These are phyloP conservation scores for Cossypha heuglini DNA, from an alignment of 2,797 vertebrate species.

Conservation along the genomic window DNA sequence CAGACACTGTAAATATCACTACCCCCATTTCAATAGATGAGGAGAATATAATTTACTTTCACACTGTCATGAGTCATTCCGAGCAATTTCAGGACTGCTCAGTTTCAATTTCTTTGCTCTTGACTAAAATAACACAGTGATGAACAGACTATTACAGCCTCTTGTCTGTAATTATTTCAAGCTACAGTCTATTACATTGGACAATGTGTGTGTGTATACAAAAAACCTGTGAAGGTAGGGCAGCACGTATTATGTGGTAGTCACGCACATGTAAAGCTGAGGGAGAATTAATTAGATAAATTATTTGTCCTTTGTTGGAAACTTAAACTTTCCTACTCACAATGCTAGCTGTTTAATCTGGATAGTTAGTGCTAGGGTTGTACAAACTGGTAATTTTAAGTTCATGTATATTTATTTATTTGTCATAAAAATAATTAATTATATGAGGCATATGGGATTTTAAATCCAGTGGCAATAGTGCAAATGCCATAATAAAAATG, in stretches of 20 bases:
- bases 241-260: background rate
- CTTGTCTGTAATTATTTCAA: background rate
- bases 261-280: background rate
- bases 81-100: slow-evolving; percentile 26
- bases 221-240: background rate
- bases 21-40: background rate
- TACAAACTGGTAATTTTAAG: background rate
- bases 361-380: background rate
- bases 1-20: slow-evolving; percentile 15
- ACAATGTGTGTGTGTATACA: background rate
- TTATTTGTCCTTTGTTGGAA: background rate
- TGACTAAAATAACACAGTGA: background rate
- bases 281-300: background rate
- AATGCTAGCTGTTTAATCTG: background rate
- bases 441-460: background rate
- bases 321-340: background rate
- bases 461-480: background rate
- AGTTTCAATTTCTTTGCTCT: background rate
- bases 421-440: background rate
- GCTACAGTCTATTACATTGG: background rate
- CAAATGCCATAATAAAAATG: background rate
- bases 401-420: background rate
- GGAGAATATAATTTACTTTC: slow-evolving; percentile 22
- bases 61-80: background rate
- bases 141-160: background rate